Conservation (phyloP, 2,888 invertebrate species). For the Orchesellides sinensis region DNA sequence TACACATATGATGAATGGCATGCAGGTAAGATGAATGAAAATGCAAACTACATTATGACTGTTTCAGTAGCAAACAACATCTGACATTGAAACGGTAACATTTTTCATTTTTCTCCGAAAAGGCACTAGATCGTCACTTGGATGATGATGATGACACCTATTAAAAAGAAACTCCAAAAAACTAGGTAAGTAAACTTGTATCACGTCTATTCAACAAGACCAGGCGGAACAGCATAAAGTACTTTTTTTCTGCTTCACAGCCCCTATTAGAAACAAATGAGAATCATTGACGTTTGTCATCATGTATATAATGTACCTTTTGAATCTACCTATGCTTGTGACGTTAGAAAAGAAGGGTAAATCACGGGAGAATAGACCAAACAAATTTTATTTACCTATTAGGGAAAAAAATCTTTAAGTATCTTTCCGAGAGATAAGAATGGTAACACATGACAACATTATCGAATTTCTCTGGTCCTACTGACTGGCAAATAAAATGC, state of each 20-base stretch:
- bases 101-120: conserved; percentile 56
- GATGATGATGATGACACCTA: no score
- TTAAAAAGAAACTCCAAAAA: conserved; percentile 23
- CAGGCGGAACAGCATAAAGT: conserved; percentile 47
- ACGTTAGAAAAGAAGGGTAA: no score
- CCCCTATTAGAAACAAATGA: conserved; percentile 23
- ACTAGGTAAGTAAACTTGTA: conserved; percentile 60
- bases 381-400: no score
- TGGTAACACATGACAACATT: no score
- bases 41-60: background rate
- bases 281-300: conserved; percentile 9
- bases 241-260: conserved; percentile 55
- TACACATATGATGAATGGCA: conserved; percentile 9
- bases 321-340: no score
- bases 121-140: conserved; percentile 41
- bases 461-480: no score
- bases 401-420: no score
- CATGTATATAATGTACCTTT: no score
- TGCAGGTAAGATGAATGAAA: background rate
- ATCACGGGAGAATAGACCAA: no score
- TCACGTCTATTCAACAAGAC: conserved; percentile 44
- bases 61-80: conserved; percentile 22
- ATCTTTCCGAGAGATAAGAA: no score
- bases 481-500: no score
- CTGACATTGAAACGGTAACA: conserved; percentile 62